Conservation (phyloP, 2,797 vertebrate genomes). For the Sebastiscus tertius region DNA sequence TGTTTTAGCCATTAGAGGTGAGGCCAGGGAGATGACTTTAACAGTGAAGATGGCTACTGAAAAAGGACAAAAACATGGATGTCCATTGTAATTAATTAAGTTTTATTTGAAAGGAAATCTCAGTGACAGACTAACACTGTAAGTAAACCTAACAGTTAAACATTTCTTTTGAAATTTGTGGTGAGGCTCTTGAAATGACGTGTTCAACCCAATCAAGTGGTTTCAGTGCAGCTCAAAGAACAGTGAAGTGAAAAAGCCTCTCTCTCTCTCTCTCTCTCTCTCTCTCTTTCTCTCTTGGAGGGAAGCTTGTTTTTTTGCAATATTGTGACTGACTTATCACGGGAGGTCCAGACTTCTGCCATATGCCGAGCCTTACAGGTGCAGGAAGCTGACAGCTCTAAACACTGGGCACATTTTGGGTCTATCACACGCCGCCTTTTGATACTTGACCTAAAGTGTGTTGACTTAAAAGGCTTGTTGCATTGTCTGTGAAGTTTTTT, state of each 20-base stretch:
- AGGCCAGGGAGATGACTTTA: conserved; percentile 1
- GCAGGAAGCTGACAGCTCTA: conserved; percentile 67
- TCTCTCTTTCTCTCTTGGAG: not conserved
- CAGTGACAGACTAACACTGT: not conserved
- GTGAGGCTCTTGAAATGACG: conserved; percentile 15
- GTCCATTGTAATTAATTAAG: not conserved
- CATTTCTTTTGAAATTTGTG: conserved; percentile 2
- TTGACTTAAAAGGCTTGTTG: conserved; percentile 42
- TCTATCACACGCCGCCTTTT: conserved; percentile 34
- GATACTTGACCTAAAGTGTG: conserved; percentile 39
- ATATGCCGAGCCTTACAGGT: conserved; percentile 72
- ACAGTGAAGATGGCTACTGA: not conserved
- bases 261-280: not conserved
- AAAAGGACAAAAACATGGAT: not conserved
- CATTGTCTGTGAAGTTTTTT: conserved; percentile 53
- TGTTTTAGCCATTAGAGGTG: conserved; percentile 32
- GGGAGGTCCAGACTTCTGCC: conserved; percentile 64
- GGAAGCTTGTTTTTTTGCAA: conserved; percentile 48
- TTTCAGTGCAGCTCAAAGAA: conserved; percentile 19
- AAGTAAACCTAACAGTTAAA: not conserved
- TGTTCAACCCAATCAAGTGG: conserved; percentile 22
- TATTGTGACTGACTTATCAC: conserved; percentile 71
- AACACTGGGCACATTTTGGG: conserved; percentile 28
- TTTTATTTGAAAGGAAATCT: not conserved
- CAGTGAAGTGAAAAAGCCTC: not conserved